phyloP scores from a whole-genome alignment of 2,797 vertebrate species.

The Varecia variegata region DNA sequence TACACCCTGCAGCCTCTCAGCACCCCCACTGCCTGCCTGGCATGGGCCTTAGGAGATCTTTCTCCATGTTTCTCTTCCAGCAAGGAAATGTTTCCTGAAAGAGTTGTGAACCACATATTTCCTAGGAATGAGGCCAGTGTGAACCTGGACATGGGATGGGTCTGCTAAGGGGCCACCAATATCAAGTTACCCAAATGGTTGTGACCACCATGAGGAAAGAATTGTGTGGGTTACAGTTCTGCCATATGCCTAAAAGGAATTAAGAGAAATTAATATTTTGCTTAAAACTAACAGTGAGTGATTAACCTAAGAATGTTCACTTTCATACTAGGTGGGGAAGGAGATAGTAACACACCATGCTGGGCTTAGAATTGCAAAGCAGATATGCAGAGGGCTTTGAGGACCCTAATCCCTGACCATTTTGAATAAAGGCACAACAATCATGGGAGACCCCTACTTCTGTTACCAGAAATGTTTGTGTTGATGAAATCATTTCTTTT shows the following conservation, averaged over 20 bases:
- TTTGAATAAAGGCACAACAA: background rate
- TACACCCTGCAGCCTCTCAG: background rate
- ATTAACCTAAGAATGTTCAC: background rate
- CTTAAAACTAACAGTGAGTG: background rate
- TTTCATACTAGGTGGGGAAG: background rate
- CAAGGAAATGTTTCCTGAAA: background rate
- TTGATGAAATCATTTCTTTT: background rate
- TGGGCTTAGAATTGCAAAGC: background rate
- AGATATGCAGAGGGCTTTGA: background rate
- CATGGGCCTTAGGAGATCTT: background rate
- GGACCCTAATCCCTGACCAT: too few species aligned
- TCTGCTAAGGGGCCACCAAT: background rate
- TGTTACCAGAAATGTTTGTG: background rate
- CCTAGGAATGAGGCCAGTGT: accelerated
- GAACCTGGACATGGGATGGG: background rate
- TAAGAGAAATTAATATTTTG: background rate
- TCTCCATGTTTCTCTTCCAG: background rate
- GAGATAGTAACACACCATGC: accelerated
- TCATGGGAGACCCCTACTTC: background rate
- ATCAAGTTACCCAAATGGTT: too few species aligned
- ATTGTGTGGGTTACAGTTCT: too few species aligned
- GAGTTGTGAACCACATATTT: background rate
- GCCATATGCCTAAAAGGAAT: background rate
- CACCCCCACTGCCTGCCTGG: background rate
- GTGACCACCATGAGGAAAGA: background rate